Base-by-base conservation (phyloP, 2,888 invertebrate species). In the Clanis bilineata region DNA sequence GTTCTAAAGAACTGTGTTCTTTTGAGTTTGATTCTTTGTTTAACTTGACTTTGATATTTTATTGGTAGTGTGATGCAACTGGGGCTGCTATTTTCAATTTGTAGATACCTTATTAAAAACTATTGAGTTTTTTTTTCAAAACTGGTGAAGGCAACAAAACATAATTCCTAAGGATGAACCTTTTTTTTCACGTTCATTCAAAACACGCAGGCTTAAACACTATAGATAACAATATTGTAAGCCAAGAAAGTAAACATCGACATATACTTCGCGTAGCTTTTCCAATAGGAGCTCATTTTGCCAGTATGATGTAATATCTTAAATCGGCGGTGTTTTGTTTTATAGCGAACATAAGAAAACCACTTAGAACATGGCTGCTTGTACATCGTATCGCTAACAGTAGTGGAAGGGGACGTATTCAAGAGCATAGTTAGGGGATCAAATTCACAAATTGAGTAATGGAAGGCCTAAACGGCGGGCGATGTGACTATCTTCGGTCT, bases 271-370 rank as follows among this genome's bases (percentile, higher is more conserved):
- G 32, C 51, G 41, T 5, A 41, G 15, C 6, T 21, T 51, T 28
- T 51, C 51, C 51, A 32, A 51, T 18, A 51, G 39, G 39, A 39
- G 51, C 32, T 51, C 32, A 51, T 51, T 32, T n/a, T 51, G 28
- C 15, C 1, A 41, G 28, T 41, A 57, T 57, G 56, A 57, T 57
- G 41, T 57, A 57, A 57, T 57, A 12, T 28, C 23, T 43, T 57
- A 57, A 57, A 43, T 57, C 43, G 25, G 10, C n/a, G 28, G 56
- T 57, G 38, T 56, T 56, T 39, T 41, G 38, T 56, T 56, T 57
- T 43, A 57, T 23, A 39, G 39, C 51, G 51, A 21, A 51, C 39
- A 39, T 47, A 47, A 58, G 25, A 28, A 39, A 47, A 58, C 51
- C 47, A 58, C 39, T 58, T 58, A 51, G 28, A 51, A 28, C 51